Conservation (phyloP, 2,888 invertebrate species). For the Zaprionus obscuricornis region DNA sequence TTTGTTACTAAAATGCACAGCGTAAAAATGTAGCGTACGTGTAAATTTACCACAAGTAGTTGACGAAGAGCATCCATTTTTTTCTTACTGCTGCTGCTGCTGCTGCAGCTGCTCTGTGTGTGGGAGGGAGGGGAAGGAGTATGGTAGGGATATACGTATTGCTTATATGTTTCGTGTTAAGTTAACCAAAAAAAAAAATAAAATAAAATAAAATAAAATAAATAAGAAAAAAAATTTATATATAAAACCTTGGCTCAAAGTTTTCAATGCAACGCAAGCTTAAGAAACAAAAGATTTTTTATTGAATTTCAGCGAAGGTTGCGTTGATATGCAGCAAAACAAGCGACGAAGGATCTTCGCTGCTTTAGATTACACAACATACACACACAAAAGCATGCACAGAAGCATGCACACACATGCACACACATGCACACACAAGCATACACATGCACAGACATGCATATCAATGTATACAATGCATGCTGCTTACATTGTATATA, state of each 20-base stretch:
- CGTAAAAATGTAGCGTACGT: constrained; percentile 73
- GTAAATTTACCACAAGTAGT: constrained; percentile 74
- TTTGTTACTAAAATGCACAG: constrained; percentile 62
- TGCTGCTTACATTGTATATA: too few relatives aligned
- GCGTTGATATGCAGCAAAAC: constrained; percentile 12
- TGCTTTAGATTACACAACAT: neutral
- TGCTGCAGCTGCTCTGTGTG: too few relatives aligned
- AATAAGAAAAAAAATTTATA: too few relatives aligned
- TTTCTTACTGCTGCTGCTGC: too few relatives aligned
- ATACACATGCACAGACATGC: too few relatives aligned
- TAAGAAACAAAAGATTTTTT: constrained; percentile 76
- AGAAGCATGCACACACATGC: constrained; percentile 6
- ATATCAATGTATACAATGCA: too few relatives aligned
- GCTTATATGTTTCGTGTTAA: constrained; percentile 53
- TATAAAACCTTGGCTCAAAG: constrained; percentile 72
- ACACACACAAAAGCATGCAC: constrained; percentile 5
- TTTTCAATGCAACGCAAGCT: constrained; percentile 64
- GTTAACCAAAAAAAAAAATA: constrained; percentile 49
- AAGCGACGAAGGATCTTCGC: neutral
- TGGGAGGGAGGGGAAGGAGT: neutral
- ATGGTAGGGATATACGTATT: neutral
- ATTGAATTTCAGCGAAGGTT: constrained; percentile 70
- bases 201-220: too few relatives aligned
- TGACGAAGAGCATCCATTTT: constrained; percentile 14
- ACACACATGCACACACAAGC: constrained; percentile 13